Evolutionary conservation across 1,140 invertebrate species (phyloP), one percentile per base, ranked within the genome.

Genomic region (Scaptomyza graminum): DNA sequence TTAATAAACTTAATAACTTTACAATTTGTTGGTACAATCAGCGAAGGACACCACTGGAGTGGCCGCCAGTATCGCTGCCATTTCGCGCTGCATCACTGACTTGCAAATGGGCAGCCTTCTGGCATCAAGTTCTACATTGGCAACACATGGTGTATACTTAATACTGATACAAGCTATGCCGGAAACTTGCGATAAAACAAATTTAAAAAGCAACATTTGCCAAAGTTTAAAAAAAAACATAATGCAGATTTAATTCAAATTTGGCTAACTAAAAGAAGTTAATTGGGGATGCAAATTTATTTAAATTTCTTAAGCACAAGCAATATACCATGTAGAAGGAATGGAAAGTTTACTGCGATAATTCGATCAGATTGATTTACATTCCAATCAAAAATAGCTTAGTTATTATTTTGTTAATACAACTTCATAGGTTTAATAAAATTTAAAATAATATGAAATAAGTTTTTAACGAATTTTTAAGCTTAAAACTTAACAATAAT

Each of bases 1-100:
- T 87, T 87, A 81, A 82, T 82, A 84, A 85, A 85, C 81, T 81
- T 87, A 87, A 88, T 87, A 88, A 88, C 78, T 82, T 87, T 79
- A 79, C 78, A 88, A 82, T 87, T 87, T 87, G 83, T 79, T 82
- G 82, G 64, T 78, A 82, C 82, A 85, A 85, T 87, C 82, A 87
- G 83, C 13, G 71, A 70, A 25, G 64, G 60, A 74, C 74, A 39
- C 37, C n/a, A 61, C 66, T 73, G 67, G 62, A 61, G 70, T 73
- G 67, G 62, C 49, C 59, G 61, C 49, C 64, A 55, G 76, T 81
- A 81, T 74, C 61, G 82, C 67, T 67, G 82, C 66, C 73, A 75
- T 34, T 41, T 7, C 28, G 28, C 28, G 3, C 3, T 41, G 12
- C 11, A n/a, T 8, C 16, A 25, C 37, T 34, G 46, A 43, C 60